Percentiles rank a stretch among this genome's conserved stretches.
Evolutionary conservation across 2,113 vertebrate genomes (phyloP).

Genomic region (Haplotaxodon microlepis): DNA sequence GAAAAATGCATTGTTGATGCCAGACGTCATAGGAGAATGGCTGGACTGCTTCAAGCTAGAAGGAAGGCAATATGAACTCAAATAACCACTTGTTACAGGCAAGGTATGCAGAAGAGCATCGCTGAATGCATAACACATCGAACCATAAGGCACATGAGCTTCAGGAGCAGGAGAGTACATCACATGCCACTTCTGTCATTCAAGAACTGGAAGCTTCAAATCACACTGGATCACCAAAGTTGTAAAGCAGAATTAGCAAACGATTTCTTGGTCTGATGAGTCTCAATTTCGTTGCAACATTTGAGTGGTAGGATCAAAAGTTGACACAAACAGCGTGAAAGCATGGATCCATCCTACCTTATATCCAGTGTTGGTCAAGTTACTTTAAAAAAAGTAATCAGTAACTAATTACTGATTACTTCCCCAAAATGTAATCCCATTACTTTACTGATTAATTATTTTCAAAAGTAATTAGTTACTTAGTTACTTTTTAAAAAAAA

Average conservation of each 20-base stretch:
- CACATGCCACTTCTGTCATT: neutral
- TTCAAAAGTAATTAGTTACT: neutral
- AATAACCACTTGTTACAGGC: neutral
- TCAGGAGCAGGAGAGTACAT: neutral
- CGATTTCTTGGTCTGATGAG: neutral
- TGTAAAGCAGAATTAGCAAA: neutral
- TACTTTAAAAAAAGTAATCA: neutral
- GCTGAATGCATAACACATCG: neutral
- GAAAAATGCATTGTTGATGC: neutral
- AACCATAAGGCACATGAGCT: neutral
- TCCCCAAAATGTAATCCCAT: accelerated
- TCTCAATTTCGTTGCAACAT: neutral
- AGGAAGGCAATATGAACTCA: neutral
- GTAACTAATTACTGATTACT: neutral
- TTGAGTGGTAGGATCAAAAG: neutral
- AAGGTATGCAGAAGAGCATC: neutral
- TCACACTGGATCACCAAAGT: neutral
- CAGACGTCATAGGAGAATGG: neutral
- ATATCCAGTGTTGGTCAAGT: neutral
- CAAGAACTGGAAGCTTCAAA: neutral
- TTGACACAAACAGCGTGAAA: neutral
- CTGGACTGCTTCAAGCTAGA: neutral
- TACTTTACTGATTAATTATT: neutral
- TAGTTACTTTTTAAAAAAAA: accelerated
- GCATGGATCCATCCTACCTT: neutral